Conservation (phyloP, 2,113 vertebrate species). For the Paramormyrops kingsleyae region DNA sequence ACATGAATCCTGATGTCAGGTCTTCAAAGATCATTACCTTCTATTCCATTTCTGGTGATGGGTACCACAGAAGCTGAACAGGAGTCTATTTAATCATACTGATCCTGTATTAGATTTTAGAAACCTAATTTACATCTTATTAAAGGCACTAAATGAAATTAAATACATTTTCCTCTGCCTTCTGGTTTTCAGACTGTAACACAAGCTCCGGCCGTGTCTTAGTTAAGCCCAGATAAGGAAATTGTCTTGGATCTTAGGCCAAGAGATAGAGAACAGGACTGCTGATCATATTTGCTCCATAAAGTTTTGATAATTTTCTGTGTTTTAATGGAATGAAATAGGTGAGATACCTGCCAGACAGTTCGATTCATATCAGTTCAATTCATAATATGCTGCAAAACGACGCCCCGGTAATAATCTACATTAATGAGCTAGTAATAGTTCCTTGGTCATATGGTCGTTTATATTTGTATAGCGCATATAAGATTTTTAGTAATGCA, state of each 20-base stretch:
- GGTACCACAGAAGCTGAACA: not conserved
- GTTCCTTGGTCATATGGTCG: not conserved
- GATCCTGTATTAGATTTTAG: not conserved
- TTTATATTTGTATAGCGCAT: not conserved
- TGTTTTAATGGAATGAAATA: not conserved
- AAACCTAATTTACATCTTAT: not conserved
- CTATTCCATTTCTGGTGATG: not conserved
- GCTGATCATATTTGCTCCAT: not conserved
- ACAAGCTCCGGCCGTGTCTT: not conserved
- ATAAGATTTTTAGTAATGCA: not conserved
- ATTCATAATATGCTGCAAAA: not conserved
- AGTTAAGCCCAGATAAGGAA: not conserved
- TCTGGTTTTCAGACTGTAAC: not conserved
- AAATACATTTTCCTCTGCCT: not conserved
- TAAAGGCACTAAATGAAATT: not conserved
- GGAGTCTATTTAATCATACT: conserved; percentile 1
- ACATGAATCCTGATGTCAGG: not conserved
- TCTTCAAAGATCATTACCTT: not conserved
- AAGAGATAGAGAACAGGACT: not conserved
- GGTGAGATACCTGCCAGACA: not conserved
- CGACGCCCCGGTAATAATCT: not conserved
- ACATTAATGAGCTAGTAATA: not conserved
- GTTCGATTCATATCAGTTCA: not conserved
- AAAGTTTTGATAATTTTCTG: not conserved
- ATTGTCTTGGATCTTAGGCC: not conserved